Base-by-base conservation (phyloP, 2,888 invertebrate genomes). In the Caenorhabditis sp. region DNA sequence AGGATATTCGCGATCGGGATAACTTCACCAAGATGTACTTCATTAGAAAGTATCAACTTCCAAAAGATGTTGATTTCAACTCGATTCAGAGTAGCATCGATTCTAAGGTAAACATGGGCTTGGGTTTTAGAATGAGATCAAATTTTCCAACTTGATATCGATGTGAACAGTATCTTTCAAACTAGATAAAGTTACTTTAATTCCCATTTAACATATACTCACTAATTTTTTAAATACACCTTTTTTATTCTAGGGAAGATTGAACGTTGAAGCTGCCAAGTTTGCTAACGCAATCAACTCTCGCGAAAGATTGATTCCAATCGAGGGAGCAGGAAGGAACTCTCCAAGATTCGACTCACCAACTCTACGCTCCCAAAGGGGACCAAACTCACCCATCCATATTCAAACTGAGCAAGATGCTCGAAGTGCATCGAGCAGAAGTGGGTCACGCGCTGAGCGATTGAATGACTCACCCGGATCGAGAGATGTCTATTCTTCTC, bases 21-120 rank as follows among this genome's bases (percentile, higher is more conserved):
- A 85, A 85, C 73, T 85, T 83, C 77, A 85, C 85, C 59, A 81
- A 81, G 62, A 86, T 86, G 86, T 85, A 86, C 73, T 86, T 86
- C 63, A 83, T 86, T 36, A 77, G 86, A 59, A 86, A 86, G 70
- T 86, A 86, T 71, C 86, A 85, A 71, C 77, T 86, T 56, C 86
- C 86, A n/a, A 57, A 75, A 25, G 86, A 86, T 74, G 85, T 86
- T n/a, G 80, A 85, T 31, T 78, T 81, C 10, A 73, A 80, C 36
- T 77, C 78, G 25, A 82, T 86, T 60, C 76, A 71, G 59, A 82
- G 82, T 58, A 78, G 78, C 72, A 85, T 86, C 56, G 86, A 86
- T 63, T 68, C 78, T 23, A 79, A 75, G 63, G 84, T 81, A n/a
- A n/a, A n/a, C n/a, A n/a, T n/a, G n/a, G n/a, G n/a, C n/a, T n/a